Evolutionary conservation across 2,888 invertebrate genomes (phyloP), one percentile per base, ranked within the genome.

Genomic region (Elmis aenea): DNA sequence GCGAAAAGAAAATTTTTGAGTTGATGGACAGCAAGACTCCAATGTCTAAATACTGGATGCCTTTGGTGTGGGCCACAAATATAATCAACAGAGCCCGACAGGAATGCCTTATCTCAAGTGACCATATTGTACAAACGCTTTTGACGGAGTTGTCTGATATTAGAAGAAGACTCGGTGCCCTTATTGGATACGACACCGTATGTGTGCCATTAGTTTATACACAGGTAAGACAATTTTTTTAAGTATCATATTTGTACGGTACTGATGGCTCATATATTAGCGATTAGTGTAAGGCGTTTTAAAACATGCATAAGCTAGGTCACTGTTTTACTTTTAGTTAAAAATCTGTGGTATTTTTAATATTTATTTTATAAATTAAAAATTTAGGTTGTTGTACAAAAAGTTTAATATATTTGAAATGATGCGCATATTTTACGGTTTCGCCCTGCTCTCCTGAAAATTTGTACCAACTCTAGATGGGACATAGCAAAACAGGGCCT

Each of bases 11-110:
- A 65, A 89, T 92, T 32, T 89, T 92, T 62, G 91, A 92, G 64
- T 79, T 86, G 60, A 82, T 92, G 81, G 87, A 91, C 62, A 82
- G 82, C 8, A 89, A 90, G 64, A 88, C 88, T 52, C 85, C 86
- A 2, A 91, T 91, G 85, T 86, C 89, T 8, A 84, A 84, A 71
- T 92, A 91, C 63, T 92, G 91, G 91, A 87, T 92, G 85, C 92
- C 92, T 0, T 69, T 91, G 31, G 89, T 90, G 9, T 92, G 92
- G 92, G 91, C 91, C 23, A 89, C 90, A 3, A 90, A 90, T 63
- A 87, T 92, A 45, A 88, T 92, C 50, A 89, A 90, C 67, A 74
- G 90, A 37, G 90, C 91, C 3, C 72, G 90, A 40, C 86, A 86
- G 58, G 91, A 92, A 55, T 81, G 83, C 1, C 71, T 89, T 35